Base-by-base conservation (phyloP, 2,113 vertebrate genomes). In the Otolemur garnettii region DNA sequence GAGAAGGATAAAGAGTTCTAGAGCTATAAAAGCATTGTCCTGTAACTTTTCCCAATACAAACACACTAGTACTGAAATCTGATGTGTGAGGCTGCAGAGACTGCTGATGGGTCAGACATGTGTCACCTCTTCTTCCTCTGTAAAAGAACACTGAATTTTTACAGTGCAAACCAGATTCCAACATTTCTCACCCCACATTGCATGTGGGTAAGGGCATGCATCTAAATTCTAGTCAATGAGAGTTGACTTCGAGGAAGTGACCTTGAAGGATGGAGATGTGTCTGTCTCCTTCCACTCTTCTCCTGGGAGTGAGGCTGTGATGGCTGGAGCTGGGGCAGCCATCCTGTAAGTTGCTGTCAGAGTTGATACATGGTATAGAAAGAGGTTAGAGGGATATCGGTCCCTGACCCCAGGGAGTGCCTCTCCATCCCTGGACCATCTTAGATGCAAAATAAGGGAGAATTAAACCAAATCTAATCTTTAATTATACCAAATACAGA, bases 361-460 rank as follows among this genome's bases (percentile, higher is more conserved):
- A 45, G 30, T 14, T 4, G 28, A n/a, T 3, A 13, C n/a, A 7
- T 3, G 9, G 38, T 77, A 6, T 22, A 4, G 3, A 9, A 33
- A 14, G 2, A 30, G 55, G 53, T 53, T 8, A 69, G 89, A 24
- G 33, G 11, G 21, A 4, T 11, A 28, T 2, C 15, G 33, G 72
- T 35, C 21, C 55, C 24, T 4, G 62, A n/a, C 35, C 6, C 62
- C 42, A 6, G 0, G 38, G 12, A 33, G n/a, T 38, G 14, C n/a
- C 19, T 0, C 4, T 38, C 33, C 42, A 0, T 35, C 21, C 21
- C 4, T 14, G 17, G 17, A 15, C 50, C 53, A n/a, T 9, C 18
- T 83, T 22, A 50, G 80, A 45, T 28, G 57, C 53, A 38, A 66
- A 55, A 18, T 18, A 18, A 62, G 45, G 57, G 18, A 69, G 69